Evolutionary conservation across 2,113 vertebrate genomes (phyloP).

Genomic region (Rhineura floridana): DNA sequence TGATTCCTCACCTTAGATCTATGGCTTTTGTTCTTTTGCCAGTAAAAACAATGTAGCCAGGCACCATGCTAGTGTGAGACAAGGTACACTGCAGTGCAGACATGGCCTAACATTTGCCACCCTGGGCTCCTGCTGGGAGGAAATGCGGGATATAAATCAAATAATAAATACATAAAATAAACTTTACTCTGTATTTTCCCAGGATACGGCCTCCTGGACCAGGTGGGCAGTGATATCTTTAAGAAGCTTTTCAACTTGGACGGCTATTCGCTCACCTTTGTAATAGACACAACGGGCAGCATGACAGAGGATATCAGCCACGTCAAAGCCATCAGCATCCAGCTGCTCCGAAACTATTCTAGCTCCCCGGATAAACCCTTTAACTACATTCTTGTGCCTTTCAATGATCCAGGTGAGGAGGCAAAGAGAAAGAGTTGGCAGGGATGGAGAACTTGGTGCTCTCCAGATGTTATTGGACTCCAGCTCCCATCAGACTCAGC

Average conservation of each 20-base stretch:
- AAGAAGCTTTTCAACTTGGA: slow-evolving; percentile 1
- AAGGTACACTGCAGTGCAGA: not conserved
- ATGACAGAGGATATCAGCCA: not conserved
- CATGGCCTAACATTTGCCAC: too few relatives aligned
- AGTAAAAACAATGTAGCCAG: not conserved
- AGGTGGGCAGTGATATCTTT: not conserved
- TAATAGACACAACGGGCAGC: slow-evolving; percentile 17
- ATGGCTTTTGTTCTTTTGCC: not conserved
- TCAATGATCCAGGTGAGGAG: slow-evolving; percentile 19
- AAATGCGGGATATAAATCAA: too few relatives aligned
- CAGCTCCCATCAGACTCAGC: too few relatives aligned
- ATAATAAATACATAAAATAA: too few relatives aligned
- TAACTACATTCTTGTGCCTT: slow-evolving; percentile 27
- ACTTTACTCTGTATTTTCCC: not conserved
- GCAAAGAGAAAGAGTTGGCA: not conserved
- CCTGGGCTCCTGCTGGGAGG: too few relatives aligned
- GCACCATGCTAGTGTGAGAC: not conserved
- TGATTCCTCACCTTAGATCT: too few relatives aligned
- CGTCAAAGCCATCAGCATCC: not conserved
- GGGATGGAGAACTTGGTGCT: too few relatives aligned
- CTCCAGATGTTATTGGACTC: too few relatives aligned
- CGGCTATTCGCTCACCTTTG: slow-evolving; percentile 17
- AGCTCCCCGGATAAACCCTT: slow-evolving; percentile 10
- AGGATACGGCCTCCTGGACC: slow-evolving; percentile 1
- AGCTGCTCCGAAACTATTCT: not conserved